phyloP scores from a whole-genome alignment of 2,113 vertebrate species.

The Atractosteus spatula region DNA sequence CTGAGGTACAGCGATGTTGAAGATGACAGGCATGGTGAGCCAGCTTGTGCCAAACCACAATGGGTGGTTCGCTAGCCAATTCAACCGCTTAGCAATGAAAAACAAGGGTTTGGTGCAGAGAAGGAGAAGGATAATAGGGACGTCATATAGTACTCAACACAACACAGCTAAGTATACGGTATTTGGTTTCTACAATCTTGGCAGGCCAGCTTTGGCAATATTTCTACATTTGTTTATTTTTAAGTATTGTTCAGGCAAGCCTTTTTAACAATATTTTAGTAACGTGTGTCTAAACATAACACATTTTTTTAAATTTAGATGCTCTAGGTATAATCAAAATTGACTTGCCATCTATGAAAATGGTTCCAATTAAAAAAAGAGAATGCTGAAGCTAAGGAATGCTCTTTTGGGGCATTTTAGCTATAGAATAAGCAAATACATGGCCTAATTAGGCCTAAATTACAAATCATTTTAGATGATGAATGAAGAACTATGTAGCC shows the following conservation, averaged over 20 bases:
- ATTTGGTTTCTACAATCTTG: background rate
- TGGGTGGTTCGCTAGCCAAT: slow-evolving; percentile 58
- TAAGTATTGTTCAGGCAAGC: background rate
- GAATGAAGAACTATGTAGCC: no score
- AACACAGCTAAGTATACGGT: background rate
- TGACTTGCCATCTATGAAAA: no score
- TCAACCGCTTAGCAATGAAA: slow-evolving; percentile 64
- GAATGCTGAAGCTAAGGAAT: no score
- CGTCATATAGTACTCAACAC: background rate
- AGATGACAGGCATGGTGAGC: background rate
- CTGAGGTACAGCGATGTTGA: no score
- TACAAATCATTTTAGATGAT: slow-evolving; percentile 46
- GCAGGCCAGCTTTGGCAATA: background rate
- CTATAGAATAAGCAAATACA: slow-evolving; percentile 43
- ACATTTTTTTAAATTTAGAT: no score
- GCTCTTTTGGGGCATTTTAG: no score
- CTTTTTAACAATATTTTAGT: no score
- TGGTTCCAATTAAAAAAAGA: no score
- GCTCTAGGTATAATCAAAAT: no score
- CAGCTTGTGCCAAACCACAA: slow-evolving; percentile 63
- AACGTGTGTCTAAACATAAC: no score
- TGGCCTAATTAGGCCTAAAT: slow-evolving; percentile 60
- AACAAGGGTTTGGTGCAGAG: slow-evolving; percentile 14
- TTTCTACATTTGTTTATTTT: background rate
- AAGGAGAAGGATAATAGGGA: background rate